Evolutionary conservation across 2,797 vertebrate species (phyloP), one percentile per base, ranked within the genome.

Genomic region (Choloepus didactylus): DNA sequence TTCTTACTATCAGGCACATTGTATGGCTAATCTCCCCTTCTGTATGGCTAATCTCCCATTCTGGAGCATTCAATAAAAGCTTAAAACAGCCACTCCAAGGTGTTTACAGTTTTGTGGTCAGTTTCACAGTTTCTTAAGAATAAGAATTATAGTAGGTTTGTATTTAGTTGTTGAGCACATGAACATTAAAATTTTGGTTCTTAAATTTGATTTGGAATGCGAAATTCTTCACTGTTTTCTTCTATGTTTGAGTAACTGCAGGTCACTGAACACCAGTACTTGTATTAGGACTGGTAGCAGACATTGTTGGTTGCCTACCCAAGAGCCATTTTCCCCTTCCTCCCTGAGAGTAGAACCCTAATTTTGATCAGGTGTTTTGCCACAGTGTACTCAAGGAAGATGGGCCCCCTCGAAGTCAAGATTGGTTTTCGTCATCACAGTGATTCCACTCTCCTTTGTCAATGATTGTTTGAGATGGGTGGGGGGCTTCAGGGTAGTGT

Each of bases 101-200:
- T 77, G 38, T 89, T 91, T 70, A 49, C 5, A 70, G 75, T 86
- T 84, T 81, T 87, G 27, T 44, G 25, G 35, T 77, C 67, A 88
- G 64, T 80, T 95, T 92, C 66, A 60, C 72, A 79, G 21, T 73
- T 80, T 73, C 38, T 84, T 89, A 91, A 46, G 29, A 91, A 25
- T 67, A 38, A 91, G 59, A 66, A 73, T 80, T 62, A 3, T 44
- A 62, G 64, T 56, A 67, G 44, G 25, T 82, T 2, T 79, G 18
- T 54, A 9, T 51, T 95, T 73, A 81, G 54, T 6, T 70, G 5
- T 46, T 21, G 21, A 60, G 21, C 70, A 59, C 49, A 5, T 82
- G 62, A 59, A 87, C 91, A 59, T 67, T 35, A 60, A 83, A 82
- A 59, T 5, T 14, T 14, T 79, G 35, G 29, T 54, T 76, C 49